Base-by-base conservation (phyloP, 2,888 invertebrate genomes). In the Drosophila robusta region DNA sequence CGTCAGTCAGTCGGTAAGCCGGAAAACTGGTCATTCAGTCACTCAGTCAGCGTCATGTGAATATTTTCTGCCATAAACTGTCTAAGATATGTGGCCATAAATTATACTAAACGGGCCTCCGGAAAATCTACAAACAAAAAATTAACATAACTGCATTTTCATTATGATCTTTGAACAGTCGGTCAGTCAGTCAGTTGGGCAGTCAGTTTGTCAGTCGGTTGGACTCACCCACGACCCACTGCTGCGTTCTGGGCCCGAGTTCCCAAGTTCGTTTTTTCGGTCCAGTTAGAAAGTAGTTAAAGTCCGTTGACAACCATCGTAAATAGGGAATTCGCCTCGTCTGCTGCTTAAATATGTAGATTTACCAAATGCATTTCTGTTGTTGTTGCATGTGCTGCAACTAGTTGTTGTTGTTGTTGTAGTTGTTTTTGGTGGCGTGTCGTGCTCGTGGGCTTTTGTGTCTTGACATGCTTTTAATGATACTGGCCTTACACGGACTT, bases 211-310 rank as follows among this genome's bases (percentile, higher is more conserved):
- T 42, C 46, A 8, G 34, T 9, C 44, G 45, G 34, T 52, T 34
- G 32, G 46, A 57, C 61, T 80, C 81, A 84, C 84, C 89, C 87
- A 89, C 87, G 70, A 77, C 77, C 80, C 58, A 80, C 77, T 72
- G 87, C 67, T 83, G 70, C 38, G 66, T 46, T 41, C 61, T 54
- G 24, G 24, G 49, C 36, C 66, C 36, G 24, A 46, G 41, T 61
- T 64, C 42, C 29, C 49, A 44, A 60, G 44, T 63, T 61, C 14
- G 29, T 38, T 50, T 67, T 61, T 55, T 61, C 55, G 61, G 55
- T 78, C 70, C 73, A 73, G 75, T 75, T 83, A 61, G 87, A 89
- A 89, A 89, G 81, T 84, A 75, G 87, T 80, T 75, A 87, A 75
- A 73, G 68, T 70, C 71, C 70, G 64, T 66, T 81, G 65, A 76